A percentile compares a stretch with the other conserved stretches of the same genome.
Conservation (phyloP, 1,140 invertebrate species). For the Lysiphlebus fabarum region DNA sequence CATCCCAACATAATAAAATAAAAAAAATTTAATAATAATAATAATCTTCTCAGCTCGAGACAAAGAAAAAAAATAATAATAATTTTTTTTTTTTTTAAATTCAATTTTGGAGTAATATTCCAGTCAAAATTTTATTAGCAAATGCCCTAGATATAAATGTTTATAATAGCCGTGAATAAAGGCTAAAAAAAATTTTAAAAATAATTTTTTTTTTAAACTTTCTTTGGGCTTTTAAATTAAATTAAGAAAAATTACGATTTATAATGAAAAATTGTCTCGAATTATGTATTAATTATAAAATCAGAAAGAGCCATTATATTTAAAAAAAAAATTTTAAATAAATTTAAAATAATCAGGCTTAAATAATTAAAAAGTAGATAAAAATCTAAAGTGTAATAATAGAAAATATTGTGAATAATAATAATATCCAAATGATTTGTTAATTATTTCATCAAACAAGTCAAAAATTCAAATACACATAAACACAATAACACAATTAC, state of each 20-base stretch:
- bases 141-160: slow-evolving; percentile 19
- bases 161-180: slow-evolving; percentile 10
- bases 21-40: slow-evolving; percentile 8
- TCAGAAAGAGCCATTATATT: background rate
- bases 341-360: too few relatives aligned
- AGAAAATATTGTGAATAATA: too few relatives aligned
- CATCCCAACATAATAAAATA: slow-evolving; percentile 13
- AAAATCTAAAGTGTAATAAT: too few relatives aligned
- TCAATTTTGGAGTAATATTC: slow-evolving; percentile 3
- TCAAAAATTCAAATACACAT: too few relatives aligned
- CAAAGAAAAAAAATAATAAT: slow-evolving; percentile 9
- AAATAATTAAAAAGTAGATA: too few relatives aligned
- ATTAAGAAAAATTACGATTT: slow-evolving; percentile 7
- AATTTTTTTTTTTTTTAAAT: slow-evolving; percentile 4
- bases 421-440: too few relatives aligned
- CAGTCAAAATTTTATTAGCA: slow-evolving; percentile 12
- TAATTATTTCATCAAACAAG: too few relatives aligned
- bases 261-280: too few relatives aligned
- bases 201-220: slow-evolving; percentile 9
- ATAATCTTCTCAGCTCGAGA: slow-evolving; percentile 19
- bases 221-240: slow-evolving; percentile 12
- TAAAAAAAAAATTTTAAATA: too few relatives aligned
- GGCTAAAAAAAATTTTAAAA: background rate
- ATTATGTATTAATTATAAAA: background rate
- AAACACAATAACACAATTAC: too few relatives aligned